Percentiles rank a stretch among this genome's conserved stretches.
These are phyloP conservation scores for Belonocnema kinseyi DNA, from an alignment of 1,140 invertebrate genomes.

Conservation along the genomic window DNA sequence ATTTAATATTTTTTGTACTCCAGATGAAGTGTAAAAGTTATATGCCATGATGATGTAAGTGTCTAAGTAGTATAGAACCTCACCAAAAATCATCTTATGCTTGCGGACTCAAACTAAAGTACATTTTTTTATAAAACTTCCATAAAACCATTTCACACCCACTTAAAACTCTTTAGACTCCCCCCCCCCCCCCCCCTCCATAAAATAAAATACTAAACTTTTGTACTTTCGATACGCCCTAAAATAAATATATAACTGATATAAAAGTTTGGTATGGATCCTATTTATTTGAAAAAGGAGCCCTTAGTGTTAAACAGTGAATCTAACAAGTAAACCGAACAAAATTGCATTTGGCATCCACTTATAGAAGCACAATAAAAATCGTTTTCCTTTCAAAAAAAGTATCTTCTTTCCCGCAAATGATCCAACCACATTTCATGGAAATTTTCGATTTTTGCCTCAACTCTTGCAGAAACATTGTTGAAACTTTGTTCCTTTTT, in stretches of 20 bases:
- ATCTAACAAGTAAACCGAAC: not conserved
- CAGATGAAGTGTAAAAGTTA: too few species aligned
- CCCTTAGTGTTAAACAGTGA: not conserved
- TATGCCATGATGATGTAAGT: too few species aligned
- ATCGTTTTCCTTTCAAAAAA: not conserved
- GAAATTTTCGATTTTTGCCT: not conserved
- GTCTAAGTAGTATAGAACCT: too few species aligned
- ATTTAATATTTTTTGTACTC: too few species aligned
- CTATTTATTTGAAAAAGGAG: not conserved
- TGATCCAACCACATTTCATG: not conserved
- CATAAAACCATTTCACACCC: too few species aligned
- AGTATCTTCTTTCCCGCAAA: not conserved
- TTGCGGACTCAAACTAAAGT: too few species aligned
- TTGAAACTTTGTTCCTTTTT: constrained; percentile 28
- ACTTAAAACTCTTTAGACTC: too few species aligned
- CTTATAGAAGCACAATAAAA: not conserved
- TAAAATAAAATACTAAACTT: too few species aligned
- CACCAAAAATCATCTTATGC: too few species aligned
- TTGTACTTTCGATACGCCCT: too few species aligned
- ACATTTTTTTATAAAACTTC: too few species aligned
- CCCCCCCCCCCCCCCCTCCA: too few species aligned
- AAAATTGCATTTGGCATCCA: constrained; percentile 12
- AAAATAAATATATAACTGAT: not conserved
- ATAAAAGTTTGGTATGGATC: not conserved
- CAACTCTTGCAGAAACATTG: not conserved